Conservation (phyloP, 2,888 invertebrate species). For the Cyclophora albipunctata region DNA sequence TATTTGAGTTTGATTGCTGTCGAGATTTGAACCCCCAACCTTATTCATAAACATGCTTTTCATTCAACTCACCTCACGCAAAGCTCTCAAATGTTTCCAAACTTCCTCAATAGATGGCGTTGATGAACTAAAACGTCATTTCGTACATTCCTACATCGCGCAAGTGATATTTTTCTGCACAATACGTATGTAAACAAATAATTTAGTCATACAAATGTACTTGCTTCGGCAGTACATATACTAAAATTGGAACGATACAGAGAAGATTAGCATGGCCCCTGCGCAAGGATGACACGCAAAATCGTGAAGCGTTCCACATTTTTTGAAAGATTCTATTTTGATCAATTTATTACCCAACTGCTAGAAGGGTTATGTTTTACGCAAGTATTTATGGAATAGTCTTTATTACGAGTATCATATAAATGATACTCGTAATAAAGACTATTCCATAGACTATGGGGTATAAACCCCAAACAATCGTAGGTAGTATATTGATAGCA, state of each 20-base stretch:
- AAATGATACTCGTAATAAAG: too few relatives aligned
- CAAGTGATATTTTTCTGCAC: constrained; percentile 7
- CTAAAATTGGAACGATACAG: constrained; percentile 48
- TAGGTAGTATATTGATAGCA: too few relatives aligned
- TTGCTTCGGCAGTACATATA: constrained; percentile 47
- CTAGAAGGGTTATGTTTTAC: too few relatives aligned
- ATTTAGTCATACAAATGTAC: constrained; percentile 4
- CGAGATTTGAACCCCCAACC: too few relatives aligned
- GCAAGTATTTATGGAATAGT: too few relatives aligned
- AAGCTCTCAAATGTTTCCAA: background rate
- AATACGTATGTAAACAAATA: constrained; percentile 8
- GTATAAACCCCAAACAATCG: too few relatives aligned
- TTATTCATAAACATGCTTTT: too few relatives aligned
- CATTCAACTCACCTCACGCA: too few relatives aligned
- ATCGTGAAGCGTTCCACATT: constrained; percentile 46
- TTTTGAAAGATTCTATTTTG: constrained; percentile 16
- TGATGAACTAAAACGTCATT: background rate
- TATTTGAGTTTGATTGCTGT: constrained; percentile 1
- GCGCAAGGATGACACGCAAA: constrained; percentile 52
- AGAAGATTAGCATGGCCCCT: constrained; percentile 38
- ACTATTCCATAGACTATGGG: too few relatives aligned
- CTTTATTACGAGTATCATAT: too few relatives aligned
- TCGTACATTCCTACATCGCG: constrained; percentile 18
- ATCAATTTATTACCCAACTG: background rate
- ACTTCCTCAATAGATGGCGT: constrained; percentile 2